Base-by-base conservation (phyloP, 2,797 vertebrate genomes). In the Paguma larvata region DNA sequence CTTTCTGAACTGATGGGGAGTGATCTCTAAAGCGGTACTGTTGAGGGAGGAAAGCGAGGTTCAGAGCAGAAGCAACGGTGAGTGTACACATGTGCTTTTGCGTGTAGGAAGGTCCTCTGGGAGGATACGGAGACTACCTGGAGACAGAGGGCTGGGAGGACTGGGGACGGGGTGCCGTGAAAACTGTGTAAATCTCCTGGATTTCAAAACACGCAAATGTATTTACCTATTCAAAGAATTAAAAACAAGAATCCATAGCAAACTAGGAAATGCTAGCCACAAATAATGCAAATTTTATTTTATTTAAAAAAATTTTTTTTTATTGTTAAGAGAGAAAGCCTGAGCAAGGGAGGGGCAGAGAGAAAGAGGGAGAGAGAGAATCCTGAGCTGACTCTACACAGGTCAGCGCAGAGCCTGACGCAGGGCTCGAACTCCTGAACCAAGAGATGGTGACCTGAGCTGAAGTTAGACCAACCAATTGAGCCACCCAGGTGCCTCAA, bases 81-180 rank as follows among this genome's bases (percentile, higher is more conserved):
- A 19, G 25, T 34, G 14, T 3, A 2, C 14, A 0, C 0, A 3
- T 2, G 51, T 11, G n/a, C 4, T 3, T 73, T 21, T n/a, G 12
- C 23, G 3, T 32, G 21, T 23, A 51, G 93, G 30, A 18, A 34
- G 32, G 32, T 4, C 6, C 16, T 83, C n/a, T 1, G 1, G 32
- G 73, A 10, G 53, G 65, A 16, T 19, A 30, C 48, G 4, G 83
- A 38, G 38, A 41, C 56, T 1, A n/a, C 67, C 68, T 15, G 6
- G 25, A 34, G 13, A 67, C 75, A 79, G 51, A 32, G 2, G n/a
- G 67, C 70, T 18, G 32, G 59, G 27, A 5, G 3, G 19, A 30
- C 51, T 3, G 12, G 65, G 67, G 2, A 25, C 41, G 48, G 4
- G 23, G 16, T 34, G 18, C 83, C 41, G 23, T 34, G 78, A 73